Evolutionary conservation across 2,797 vertebrate genomes (phyloP).

Genomic region (Peromyscus eremicus): DNA sequence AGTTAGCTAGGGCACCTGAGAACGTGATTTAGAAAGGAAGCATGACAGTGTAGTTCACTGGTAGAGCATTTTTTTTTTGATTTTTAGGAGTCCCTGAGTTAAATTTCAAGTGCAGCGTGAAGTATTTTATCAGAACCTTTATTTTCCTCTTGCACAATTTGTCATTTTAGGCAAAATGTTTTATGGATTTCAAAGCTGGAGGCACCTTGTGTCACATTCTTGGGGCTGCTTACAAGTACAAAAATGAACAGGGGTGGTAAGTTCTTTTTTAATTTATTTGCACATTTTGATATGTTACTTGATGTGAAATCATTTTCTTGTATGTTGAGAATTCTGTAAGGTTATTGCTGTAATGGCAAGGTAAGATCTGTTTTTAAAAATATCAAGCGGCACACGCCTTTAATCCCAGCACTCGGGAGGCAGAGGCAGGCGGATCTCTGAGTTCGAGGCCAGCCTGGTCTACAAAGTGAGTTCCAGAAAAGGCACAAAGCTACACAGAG

Average conservation of each 20-base stretch:
- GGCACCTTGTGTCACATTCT: conserved; percentile 98
- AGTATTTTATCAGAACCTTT: background rate
- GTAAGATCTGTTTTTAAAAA: background rate
- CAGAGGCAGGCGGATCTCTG: no score
- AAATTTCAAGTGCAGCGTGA: background rate
- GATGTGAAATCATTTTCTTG: conserved; percentile 55
- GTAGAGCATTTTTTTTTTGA: background rate
- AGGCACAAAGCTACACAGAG: no score
- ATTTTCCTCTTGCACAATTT: conserved; percentile 65
- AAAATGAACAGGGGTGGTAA: conserved; percentile 99
- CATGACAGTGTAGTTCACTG: background rate
- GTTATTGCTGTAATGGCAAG: background rate
- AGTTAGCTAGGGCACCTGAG: no score
- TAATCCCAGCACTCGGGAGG: no score
- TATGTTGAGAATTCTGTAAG: conserved; percentile 19
- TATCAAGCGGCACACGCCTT: no score
- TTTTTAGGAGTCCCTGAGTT: background rate
- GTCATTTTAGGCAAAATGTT: conserved; percentile 94
- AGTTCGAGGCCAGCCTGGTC: no score
- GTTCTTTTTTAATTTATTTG: conserved; percentile 80
- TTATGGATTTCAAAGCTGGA: conserved; percentile 98
- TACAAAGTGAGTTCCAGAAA: no score
- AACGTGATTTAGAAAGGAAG: background rate
- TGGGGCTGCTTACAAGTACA: conserved; percentile 98
- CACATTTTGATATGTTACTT: conserved; percentile 71